Conservation (phyloP, 2,113 vertebrate species). For the Amphiprion ocellaris region DNA sequence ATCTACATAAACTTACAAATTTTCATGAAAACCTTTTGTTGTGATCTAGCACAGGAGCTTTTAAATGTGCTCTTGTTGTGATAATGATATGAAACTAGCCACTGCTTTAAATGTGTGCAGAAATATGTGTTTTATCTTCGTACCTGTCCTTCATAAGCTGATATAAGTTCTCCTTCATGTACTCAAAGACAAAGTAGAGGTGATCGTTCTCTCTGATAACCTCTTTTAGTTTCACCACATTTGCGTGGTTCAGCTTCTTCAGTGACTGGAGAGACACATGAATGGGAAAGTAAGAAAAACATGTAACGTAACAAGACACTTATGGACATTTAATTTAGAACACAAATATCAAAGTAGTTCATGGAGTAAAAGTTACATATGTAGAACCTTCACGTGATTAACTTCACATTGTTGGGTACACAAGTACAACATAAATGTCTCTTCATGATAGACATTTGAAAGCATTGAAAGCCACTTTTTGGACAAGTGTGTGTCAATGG, state of each 20-base stretch:
- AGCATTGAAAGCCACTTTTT: too few species aligned
- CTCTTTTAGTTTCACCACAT: conserved; percentile 98
- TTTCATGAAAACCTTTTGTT: not conserved
- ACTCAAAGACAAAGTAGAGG: conserved; percentile 99
- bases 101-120: not conserved
- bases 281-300: not conserved
- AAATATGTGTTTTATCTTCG: conserved; percentile 23
- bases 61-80: not conserved
- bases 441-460: too few species aligned
- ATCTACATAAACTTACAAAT: too few species aligned
- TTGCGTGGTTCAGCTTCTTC: conserved; percentile 98
- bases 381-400: too few species aligned
- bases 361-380: too few species aligned
- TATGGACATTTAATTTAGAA: not conserved
- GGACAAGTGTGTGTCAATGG: too few species aligned
- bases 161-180: conserved; percentile 99
- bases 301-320: not conserved
- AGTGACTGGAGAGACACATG: conserved; percentile 88
- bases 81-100: not conserved
- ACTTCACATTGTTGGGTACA: too few species aligned
- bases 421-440: too few species aligned
- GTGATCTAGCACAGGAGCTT: not conserved
- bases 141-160: conserved; percentile 99
- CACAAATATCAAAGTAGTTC: not conserved
- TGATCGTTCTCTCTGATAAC: conserved; percentile 98